Percentiles rank a stretch among this genome's conserved stretches.
Conservation (phyloP, 2,888 invertebrate species). For the Mythimna impura region DNA sequence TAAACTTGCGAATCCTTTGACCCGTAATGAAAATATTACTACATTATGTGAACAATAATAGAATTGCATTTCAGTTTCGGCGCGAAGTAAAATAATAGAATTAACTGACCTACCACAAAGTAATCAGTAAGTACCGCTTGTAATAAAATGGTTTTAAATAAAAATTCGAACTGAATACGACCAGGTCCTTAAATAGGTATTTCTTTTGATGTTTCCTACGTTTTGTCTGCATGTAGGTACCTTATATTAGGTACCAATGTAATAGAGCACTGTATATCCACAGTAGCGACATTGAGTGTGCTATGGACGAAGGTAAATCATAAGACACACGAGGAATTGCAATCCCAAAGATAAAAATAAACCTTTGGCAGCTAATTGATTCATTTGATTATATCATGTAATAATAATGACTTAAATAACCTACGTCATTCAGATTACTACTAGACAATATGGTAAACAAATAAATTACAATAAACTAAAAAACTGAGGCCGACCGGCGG, state of each 20-base stretch:
- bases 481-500: constrained; percentile 49
- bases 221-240: background rate
- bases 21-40: too few species aligned
- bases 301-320: constrained; percentile 20
- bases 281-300: constrained; percentile 21
- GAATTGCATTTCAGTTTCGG: too few species aligned
- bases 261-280: constrained; percentile 3
- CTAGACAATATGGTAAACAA: constrained; percentile 66
- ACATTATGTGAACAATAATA: too few species aligned
- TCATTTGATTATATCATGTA: constrained; percentile 49
- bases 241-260: background rate
- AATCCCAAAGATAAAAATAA: constrained; percentile 51
- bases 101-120: too few species aligned
- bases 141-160: background rate
- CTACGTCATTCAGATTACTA: constrained; percentile 56
- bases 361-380: constrained; percentile 44
- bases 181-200: constrained; percentile 5
- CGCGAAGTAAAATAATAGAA: too few species aligned
- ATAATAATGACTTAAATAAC: constrained; percentile 33
- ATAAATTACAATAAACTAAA: constrained; percentile 64
- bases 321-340: constrained; percentile 31
- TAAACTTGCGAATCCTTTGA: too few species aligned
- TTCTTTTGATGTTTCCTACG: constrained; percentile 20
- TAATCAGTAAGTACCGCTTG: too few species aligned
- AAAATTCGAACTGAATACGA: constrained; percentile 16